Base-by-base conservation (phyloP, 2,888 invertebrate species). In the Brenthis daphne region DNA sequence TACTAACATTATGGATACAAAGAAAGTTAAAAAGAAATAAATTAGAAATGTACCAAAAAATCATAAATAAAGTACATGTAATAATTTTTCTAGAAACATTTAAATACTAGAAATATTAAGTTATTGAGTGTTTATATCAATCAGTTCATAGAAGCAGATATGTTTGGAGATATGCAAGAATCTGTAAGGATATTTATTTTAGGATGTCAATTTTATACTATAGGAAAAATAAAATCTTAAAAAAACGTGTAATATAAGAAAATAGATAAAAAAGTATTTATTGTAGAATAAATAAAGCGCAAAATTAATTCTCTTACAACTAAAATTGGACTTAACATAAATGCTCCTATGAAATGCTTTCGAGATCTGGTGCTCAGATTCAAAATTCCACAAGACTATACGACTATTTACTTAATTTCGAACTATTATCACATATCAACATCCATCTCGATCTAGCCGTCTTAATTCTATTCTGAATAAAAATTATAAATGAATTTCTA, bases 381-480 rank as follows among this genome's bases (percentile, higher is more conserved):
- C 66, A 63, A 55, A 53, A 56, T 71, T 67, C 60, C 63, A 70
- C 57, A 50, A 64, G 58, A 64, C 29, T 67, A 64, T 63, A 69
- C 74, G 67, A 72, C 75, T 73, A 75, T 69, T 72, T 71, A 74
- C 75, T 80, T 79, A 82, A 77, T 80, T 80, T 80, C 84, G 80
- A 83, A 82, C 87, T 90, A 89, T 86, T 90, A 91, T 91, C 90
- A 91, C 90, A 90, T 85, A 81, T 85, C 82, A 84, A 82, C 85
- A 83, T 85, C 77, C 76, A 80, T 82, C 67, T 77, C 79, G 60
- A 79, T 75, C 75, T 75, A 67, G 75, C 77, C 64, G 55, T 68
- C 68, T 65, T 57, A 65, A 55, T 54, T 66, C 64, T 67, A 71
- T 54, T 57, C 48, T 64, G 56, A 33, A 61, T 65, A 29, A 53